Evolutionary conservation across 2,797 vertebrate genomes (phyloP).

Genomic region (Kryptopterus vitreolus): DNA sequence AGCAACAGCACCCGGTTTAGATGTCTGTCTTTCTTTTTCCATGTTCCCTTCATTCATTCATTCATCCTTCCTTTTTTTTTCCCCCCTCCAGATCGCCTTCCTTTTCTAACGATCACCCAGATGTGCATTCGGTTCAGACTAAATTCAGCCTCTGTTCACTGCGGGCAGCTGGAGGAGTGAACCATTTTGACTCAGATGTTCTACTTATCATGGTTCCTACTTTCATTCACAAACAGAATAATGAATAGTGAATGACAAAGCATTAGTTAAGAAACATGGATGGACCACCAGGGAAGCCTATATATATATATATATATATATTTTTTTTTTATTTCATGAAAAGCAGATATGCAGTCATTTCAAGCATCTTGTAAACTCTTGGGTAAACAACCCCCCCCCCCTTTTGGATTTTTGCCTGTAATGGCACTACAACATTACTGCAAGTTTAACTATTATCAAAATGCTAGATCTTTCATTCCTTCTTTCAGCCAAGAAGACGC

Average conservation of each 20-base stretch:
- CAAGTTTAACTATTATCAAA: neutral
- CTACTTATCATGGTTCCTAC: neutral
- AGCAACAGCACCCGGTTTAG: constrained; percentile 48
- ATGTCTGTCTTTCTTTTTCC: constrained; percentile 49
- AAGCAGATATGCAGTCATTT: neutral
- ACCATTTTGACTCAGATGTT: neutral
- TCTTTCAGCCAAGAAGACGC: neutral
- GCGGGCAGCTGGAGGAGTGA: constrained; percentile 31
- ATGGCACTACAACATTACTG: neutral
- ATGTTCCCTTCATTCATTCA: constrained; percentile 40
- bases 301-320: no score
- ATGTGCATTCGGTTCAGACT: constrained; percentile 48
- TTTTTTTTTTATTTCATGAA: neutral
- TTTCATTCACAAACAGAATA: constrained; percentile 6
- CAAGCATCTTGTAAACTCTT: neutral
- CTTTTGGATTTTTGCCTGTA: neutral
- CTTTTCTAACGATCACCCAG: constrained; percentile 37
- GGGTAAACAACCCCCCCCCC: neutral
- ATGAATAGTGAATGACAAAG: neutral
- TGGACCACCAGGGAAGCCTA: neutral
- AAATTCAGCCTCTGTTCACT: constrained; percentile 40
- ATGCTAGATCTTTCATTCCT: neutral
- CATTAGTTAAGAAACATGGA: neutral
- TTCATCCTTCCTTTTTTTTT: constrained; percentile 26
- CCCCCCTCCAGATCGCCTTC: constrained; percentile 13